Base-by-base conservation (phyloP, 2,797 vertebrate species). In the Neopelma chrysocephalum region DNA sequence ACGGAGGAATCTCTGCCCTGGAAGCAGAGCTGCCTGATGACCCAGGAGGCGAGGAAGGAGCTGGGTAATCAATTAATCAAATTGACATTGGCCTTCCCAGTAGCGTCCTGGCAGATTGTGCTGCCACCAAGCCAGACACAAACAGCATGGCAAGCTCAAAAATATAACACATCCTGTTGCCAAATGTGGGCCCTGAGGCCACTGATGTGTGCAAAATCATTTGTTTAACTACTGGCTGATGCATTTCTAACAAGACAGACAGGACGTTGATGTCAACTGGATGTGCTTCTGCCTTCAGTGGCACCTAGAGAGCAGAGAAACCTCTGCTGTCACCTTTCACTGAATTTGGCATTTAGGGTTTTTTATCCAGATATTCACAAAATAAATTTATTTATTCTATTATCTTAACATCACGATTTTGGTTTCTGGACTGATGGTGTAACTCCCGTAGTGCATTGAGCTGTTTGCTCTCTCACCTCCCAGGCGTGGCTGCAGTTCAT, bases 1-100 rank as follows among this genome's bases (percentile, higher is more conserved):
- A 47, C 38, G 50, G 48, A 88, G 69, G 62, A 18, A 47, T 40
- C 43, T 43, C 17, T 54, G 66, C 34, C 42, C 58, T 66, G 81
- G 72, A 73, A 73, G 27, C 50, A 38, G 68, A 82, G n/a, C 61
- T 1, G 17, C 15, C 69, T 75, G 43, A n/a, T 83, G 90, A 93
- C 60, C 62, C 81, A 66, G 75, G 68, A 8, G 25, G 82, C 0
- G 0, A 56, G 81, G 69, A 87, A 93, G 64, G 36, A 95, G 58
- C 54, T 66, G 66, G 77, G 54, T 93, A 87, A 92, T 93, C 94
- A 92, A 90, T 95, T 94, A 85, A 78, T 71, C 86, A 93, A 79
- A 92, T 89, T 93, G 86, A 93, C 78, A 47, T 57, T 89, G 87
- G 81, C 87, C 50, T 87, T 89, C 82, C 89, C 71, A 89, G 14